Conservation (phyloP, 2,797 vertebrate species). For the Myotis planiceps region DNA sequence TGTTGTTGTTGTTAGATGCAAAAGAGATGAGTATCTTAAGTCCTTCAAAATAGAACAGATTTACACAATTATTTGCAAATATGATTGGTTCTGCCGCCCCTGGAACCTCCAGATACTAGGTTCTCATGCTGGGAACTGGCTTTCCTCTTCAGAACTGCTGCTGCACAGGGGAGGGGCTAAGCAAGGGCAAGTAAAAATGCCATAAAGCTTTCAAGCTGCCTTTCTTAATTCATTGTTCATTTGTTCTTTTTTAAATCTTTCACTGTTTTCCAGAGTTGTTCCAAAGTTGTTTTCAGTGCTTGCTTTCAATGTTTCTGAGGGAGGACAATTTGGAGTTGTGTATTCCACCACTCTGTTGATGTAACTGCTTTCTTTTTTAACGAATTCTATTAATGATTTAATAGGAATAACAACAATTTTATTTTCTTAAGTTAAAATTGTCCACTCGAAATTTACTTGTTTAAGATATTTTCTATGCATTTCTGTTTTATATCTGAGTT, state of each 20-base stretch:
- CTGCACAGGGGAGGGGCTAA: not conserved
- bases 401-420: not conserved
- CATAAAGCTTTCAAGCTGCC: not conserved
- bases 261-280: not conserved
- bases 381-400: conserved; percentile 24
- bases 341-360: not conserved
- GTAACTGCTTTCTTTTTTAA: not conserved
- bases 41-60: not conserved
- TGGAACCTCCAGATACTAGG: not conserved
- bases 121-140: not conserved
- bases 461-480: not conserved
- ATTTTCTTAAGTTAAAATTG: conserved; percentile 23
- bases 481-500: conserved; percentile 16
- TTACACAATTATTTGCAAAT: not conserved
- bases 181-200: not conserved
- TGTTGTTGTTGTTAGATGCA: not conserved
- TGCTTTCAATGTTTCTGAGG: not conserved
- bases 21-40: not conserved
- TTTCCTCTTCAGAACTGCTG: not conserved
- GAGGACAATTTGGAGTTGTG: not conserved
- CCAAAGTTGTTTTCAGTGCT: not conserved
- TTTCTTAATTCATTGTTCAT: not conserved
- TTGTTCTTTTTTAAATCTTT: not conserved
- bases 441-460: not conserved
- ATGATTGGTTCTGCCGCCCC: not conserved